Evolutionary conservation across 2,888 invertebrate genomes (phyloP), one percentile per base, ranked within the genome.

Genomic region (Galerucella calmariensis): DNA sequence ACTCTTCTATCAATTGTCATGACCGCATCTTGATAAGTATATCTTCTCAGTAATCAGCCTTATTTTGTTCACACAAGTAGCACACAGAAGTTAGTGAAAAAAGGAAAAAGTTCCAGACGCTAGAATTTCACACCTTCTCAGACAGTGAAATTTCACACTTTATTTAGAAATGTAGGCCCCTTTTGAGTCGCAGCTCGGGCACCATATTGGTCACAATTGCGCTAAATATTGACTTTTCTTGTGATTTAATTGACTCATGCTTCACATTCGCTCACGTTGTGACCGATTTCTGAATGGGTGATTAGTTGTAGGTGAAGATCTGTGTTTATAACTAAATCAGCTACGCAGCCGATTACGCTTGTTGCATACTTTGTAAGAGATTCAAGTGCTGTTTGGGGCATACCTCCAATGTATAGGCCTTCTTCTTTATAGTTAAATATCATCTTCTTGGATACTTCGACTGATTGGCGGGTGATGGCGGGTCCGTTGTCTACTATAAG

Each of bases 401-500:
- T 86, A 46, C 87, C 88, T 27, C 97, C 97, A 83, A 97, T 92
- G 88, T 94, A 97, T 68, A 97, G 92, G 79, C 96, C 95, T 77
- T 95, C 95, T 83, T 95, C 95, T 83, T 96, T 94, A 81, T 94
- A 92, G 78, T 96, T 90, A 24, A 75, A 74, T 11, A 74, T 71
- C 8, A 79, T 76, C 67, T 76, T 78, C 46, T 78, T 73, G 16
- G 74, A 72, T 84, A 93, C 93, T 67, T 97, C 97, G 0, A 96
- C 96, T 12, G 97, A 94, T 81, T 94, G 92, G 67, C 93, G 93
- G 0, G 94, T 94, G 41, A 94, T 90, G 6, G 94, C 93, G 69
- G 94, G 94, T 69, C 94, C 92, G 63, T 95, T 95, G 87, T 98
- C 97, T n/a, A 98, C 94, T 82, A 95, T 93, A 69, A 98, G 88